Conservation (phyloP, 2,797 vertebrate species). For the Tolypeutes matacus region DNA sequence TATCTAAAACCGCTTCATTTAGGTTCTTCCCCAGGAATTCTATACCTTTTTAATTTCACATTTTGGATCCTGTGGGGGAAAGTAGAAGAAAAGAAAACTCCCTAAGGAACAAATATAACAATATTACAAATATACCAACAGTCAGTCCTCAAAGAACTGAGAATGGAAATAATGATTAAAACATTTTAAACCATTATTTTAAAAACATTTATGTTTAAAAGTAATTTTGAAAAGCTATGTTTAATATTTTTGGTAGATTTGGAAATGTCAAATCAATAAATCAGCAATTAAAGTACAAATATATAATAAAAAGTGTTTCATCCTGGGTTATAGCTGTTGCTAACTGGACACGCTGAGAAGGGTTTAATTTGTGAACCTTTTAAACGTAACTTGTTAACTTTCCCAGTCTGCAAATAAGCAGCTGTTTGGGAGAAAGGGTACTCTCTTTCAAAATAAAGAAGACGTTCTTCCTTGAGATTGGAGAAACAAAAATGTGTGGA, state of each 20-base stretch:
- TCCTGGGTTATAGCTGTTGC: not conserved
- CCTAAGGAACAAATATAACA: not conserved
- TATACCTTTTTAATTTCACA: conserved; percentile 92
- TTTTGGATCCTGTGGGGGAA: conserved; percentile 88
- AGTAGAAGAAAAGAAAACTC: not conserved
- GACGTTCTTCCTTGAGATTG: not conserved
- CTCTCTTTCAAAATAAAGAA: not conserved
- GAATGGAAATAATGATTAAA: not conserved
- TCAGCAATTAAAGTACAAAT: not conserved
- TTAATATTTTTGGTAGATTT: not conserved
- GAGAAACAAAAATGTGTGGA: not conserved
- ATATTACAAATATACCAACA: not conserved
- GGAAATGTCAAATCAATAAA: not conserved
- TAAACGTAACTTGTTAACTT: not conserved
- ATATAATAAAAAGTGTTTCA: not conserved
- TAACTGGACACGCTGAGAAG: not conserved
- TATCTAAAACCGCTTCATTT: conserved; percentile 87
- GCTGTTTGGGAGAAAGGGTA: not conserved
- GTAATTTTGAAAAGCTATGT: not conserved
- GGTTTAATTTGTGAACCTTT: not conserved
- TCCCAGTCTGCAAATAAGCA: not conserved
- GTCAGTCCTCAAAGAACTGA: not conserved
- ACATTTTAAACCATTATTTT: not conserved
- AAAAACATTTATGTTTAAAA: not conserved
- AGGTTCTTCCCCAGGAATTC: conserved; percentile 89